Evolutionary conservation across 2,888 invertebrate genomes (phyloP).

Genomic region (Aphrophora alni): DNA sequence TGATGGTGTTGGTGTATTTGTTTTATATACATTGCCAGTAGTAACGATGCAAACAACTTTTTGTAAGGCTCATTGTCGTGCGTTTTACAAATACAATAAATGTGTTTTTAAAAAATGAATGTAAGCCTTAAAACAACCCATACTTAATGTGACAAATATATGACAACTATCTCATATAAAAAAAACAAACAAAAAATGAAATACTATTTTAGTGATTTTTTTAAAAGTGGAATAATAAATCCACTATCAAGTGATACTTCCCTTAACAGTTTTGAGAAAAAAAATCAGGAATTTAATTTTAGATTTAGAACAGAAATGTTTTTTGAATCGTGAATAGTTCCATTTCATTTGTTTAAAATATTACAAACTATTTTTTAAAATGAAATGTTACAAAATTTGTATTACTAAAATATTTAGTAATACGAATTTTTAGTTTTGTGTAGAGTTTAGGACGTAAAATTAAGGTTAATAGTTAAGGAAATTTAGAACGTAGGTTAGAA

Average conservation of each 20-base stretch:
- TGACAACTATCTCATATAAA: constrained; percentile 1
- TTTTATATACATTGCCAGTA: neutral
- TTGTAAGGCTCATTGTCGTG: neutral
- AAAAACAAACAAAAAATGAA: neutral
- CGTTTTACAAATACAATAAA: neutral
- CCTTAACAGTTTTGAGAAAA: neutral
- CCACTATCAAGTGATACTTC: neutral
- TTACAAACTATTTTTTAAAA: constrained; percentile 17
- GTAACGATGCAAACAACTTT: neutral
- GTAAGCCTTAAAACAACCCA: constrained; percentile 29
- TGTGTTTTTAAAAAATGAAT: constrained; percentile 12
- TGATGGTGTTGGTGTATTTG: neutral
- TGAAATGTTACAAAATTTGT: constrained; percentile 13
- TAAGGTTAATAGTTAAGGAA: constrained; percentile 31
- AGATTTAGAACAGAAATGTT: constrained; percentile 20
- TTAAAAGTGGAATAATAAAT: neutral
- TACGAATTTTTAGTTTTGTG: constrained; percentile 23
- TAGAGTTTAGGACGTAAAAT: constrained; percentile 24
- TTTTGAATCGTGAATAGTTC: neutral
- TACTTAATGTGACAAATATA: neutral
- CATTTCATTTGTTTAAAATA: neutral
- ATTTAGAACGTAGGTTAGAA: constrained; percentile 15
- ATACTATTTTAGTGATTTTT: neutral
- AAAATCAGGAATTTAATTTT: constrained; percentile 12
- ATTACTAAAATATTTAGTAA: neutral